These are phyloP conservation scores for Drosophila borealis DNA, from an alignment of 2,888 invertebrate genomes.

Conservation along the genomic window DNA sequence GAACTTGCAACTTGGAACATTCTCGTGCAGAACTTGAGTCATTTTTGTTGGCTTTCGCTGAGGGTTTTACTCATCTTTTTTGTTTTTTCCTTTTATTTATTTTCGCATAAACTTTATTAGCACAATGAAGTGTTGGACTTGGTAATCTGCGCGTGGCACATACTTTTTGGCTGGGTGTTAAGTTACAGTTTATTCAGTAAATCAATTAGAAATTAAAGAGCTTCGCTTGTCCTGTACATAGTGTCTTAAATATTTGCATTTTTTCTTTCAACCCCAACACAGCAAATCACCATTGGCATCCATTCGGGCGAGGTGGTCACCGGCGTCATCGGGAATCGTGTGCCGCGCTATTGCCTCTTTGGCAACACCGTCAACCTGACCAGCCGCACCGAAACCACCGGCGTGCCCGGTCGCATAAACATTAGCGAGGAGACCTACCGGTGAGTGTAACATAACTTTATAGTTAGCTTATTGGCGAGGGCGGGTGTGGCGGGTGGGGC, in stretches of 20 bases:
- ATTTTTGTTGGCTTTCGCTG: conserved; percentile 36
- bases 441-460: conserved; percentile 86
- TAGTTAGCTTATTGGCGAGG: conserved; percentile 41
- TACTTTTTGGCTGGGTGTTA: conserved; percentile 22
- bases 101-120: conserved; percentile 64
- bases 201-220: conserved; percentile 23
- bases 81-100: conserved; percentile 19
- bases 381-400: conserved; percentile 96
- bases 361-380: conserved; percentile 98
- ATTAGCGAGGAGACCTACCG: conserved; percentile 96
- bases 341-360: conserved; percentile 96
- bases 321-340: conserved; percentile 96
- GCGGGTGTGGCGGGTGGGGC: conserved; percentile 22
- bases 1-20: conserved; percentile 47
- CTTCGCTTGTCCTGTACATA: neutral
- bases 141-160: conserved; percentile 32
- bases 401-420: conserved; percentile 94
- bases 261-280: conserved; percentile 30
- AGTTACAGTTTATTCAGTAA: conserved; percentile 26
- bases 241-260: conserved; percentile 6
- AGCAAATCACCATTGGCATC: conserved; percentile 97
- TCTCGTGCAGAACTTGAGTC: conserved; percentile 34
- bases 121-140: conserved; percentile 65
- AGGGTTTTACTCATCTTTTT: neutral
- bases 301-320: conserved; percentile 98